Conservation (phyloP, 2,888 invertebrate species). For the Rhagium mordax region DNA sequence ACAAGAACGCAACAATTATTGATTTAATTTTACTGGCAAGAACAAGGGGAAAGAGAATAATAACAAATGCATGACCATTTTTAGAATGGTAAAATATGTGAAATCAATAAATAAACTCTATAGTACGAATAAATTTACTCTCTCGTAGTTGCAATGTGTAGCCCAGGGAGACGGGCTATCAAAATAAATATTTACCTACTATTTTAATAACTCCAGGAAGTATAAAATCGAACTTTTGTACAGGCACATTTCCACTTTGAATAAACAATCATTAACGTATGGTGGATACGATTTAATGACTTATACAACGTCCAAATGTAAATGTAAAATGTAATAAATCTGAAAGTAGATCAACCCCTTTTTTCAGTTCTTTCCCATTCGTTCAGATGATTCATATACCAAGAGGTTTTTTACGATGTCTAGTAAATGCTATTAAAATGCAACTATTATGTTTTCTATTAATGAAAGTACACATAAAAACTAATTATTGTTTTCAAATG, state of each 20-base stretch:
- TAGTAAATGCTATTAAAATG: slow-evolving; percentile 8
- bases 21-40: slow-evolving; percentile 5
- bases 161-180: background rate
- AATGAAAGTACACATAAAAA: slow-evolving; percentile 28
- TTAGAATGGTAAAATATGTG: background rate
- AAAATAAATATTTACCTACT: background rate
- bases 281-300: background rate
- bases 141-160: background rate
- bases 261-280: background rate
- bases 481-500: background rate
- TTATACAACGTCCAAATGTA: background rate
- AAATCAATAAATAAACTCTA: background rate
- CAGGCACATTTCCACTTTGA: background rate
- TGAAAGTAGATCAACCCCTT: slow-evolving; percentile 35
- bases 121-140: background rate
- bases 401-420: background rate
- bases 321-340: slow-evolving; percentile 3
- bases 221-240: background rate
- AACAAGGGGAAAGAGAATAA: background rate
- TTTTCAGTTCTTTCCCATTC: slow-evolving; percentile 25
- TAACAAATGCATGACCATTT: background rate
- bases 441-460: slow-evolving; percentile 19
- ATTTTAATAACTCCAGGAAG: background rate
- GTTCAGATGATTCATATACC: slow-evolving; percentile 31
- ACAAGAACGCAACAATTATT: slow-evolving; percentile 21